Percentiles rank a stretch among this genome's conserved stretches.
phyloP scores from a whole-genome alignment of 2,797 vertebrate species.

The Atherinosoma microstoma region DNA sequence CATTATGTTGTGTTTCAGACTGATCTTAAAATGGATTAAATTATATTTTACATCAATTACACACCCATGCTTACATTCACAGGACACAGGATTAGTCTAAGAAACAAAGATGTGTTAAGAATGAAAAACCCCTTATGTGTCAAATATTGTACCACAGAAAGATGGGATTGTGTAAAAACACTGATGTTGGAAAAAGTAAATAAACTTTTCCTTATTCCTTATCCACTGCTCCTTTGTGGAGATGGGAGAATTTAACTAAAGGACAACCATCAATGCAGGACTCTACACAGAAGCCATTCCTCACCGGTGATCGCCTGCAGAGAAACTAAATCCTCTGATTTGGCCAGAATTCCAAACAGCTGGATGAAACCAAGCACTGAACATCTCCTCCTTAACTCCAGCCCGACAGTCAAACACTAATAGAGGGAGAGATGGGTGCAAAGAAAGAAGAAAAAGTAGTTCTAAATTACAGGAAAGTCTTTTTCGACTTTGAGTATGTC shows the following conservation, averaged over 20 bases:
- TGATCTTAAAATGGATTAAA: too few relatives aligned
- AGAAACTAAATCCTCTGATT: neutral
- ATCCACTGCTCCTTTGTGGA: neutral
- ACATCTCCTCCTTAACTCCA: neutral
- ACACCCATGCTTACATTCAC: too few relatives aligned
- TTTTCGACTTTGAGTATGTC: too few relatives aligned
- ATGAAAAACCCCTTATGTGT: too few relatives aligned
- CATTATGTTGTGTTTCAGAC: neutral
- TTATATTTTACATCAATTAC: too few relatives aligned
- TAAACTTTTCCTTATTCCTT: neutral
- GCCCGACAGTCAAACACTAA: too few relatives aligned
- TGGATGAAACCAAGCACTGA: neutral
- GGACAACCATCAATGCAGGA: neutral
- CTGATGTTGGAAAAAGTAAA: neutral
- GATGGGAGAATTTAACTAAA: neutral
- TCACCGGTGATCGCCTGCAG: neutral
- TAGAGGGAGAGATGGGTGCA: too few relatives aligned
- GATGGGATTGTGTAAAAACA: neutral
- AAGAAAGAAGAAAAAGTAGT: too few relatives aligned
- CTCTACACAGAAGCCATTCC: neutral
- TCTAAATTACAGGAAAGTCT: too few relatives aligned
- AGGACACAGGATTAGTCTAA: too few relatives aligned
- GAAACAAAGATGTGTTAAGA: too few relatives aligned
- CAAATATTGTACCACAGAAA: neutral
- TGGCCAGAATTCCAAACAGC: neutral